A percentile compares a stretch with the other conserved stretches of the same genome.
Evolutionary conservation across 2,888 invertebrate genomes (phyloP).

Genomic region (Hybos culiciformis): DNA sequence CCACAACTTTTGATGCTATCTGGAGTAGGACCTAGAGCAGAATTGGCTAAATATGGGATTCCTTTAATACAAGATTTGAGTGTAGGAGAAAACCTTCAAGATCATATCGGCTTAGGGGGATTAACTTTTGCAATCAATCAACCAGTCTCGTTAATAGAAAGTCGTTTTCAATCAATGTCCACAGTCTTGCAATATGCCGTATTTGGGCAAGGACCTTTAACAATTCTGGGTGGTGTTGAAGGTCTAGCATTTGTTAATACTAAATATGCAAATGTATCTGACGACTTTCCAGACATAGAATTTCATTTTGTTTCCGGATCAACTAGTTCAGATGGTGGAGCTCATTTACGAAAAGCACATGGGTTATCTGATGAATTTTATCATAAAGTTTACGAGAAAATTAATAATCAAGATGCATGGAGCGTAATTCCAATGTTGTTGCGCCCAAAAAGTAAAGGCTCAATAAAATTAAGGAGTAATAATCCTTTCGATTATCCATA

Average conservation of each 20-base stretch:
- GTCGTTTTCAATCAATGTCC: constrained; percentile 62
- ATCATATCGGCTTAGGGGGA: constrained; percentile 77
- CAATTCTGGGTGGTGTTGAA: constrained; percentile 80
- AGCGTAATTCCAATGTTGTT: constrained; percentile 73
- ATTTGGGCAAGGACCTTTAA: constrained; percentile 68
- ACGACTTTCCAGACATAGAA: constrained; percentile 81
- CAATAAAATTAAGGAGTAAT: constrained; percentile 62
- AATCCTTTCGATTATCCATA: constrained; percentile 80
- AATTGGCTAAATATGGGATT: constrained; percentile 58
- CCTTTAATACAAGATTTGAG: constrained; percentile 66
- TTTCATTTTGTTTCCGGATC: constrained; percentile 81
- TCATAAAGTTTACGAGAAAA: constrained; percentile 56
- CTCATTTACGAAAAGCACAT: constrained; percentile 65
- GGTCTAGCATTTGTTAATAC: constrained; percentile 81
- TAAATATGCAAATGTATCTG: constrained; percentile 61
- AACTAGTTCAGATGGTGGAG: constrained; percentile 73
- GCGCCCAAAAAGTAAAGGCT: constrained; percentile 71
- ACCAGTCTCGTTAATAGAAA: constrained; percentile 64
- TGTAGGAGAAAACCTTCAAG: constrained; percentile 79
- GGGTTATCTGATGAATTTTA: constrained; percentile 64
- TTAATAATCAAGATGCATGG: constrained; percentile 66
- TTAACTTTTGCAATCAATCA: constrained; percentile 69
- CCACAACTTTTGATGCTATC: constrained; percentile 90
- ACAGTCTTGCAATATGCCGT: constrained; percentile 72
- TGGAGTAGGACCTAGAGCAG: constrained; percentile 66